Conservation (phyloP, 2,888 invertebrate species). For the Graphium colonna region DNA sequence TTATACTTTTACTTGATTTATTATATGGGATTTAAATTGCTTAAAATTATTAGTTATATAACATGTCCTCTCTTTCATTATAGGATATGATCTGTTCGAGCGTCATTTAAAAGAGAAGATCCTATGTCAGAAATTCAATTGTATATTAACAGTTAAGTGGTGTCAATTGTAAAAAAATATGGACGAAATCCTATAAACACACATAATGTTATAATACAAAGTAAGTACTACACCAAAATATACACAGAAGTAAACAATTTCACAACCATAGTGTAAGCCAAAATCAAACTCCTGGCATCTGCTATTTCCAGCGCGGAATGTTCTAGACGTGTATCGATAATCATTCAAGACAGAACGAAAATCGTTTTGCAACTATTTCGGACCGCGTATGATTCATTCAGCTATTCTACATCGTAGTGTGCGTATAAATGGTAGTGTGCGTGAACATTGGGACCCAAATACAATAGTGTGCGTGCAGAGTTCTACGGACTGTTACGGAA, state of each 20-base stretch:
- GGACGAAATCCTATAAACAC: too few species aligned
- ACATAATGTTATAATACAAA: too few species aligned
- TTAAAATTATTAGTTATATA: too few species aligned
- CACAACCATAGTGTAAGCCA: not conserved
- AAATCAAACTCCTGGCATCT: not conserved
- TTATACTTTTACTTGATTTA: too few species aligned
- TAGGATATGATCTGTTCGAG: too few species aligned
- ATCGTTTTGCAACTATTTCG: slow-evolving; percentile 3
- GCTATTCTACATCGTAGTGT: not conserved
- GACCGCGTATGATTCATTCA: slow-evolving; percentile 14
- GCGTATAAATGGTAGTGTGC: not conserved
- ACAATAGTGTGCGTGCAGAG: not conserved
- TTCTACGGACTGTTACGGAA: slow-evolving; percentile 11
- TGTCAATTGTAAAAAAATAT: too few species aligned
- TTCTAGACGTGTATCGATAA: slow-evolving; percentile 4
- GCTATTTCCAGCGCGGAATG: not conserved
- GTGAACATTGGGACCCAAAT: slow-evolving; percentile 1
- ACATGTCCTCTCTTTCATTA: too few species aligned
- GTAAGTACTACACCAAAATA: too few species aligned
- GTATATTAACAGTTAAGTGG: too few species aligned
- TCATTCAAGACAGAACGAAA: slow-evolving; percentile 16
- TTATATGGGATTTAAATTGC: too few species aligned
- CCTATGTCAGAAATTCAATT: too few species aligned
- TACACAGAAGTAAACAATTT: not conserved
- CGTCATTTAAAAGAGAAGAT: too few species aligned